These are phyloP conservation scores for Diadophis punctatus DNA, from an alignment of 2,113 vertebrate genomes.

Conservation along the genomic window DNA sequence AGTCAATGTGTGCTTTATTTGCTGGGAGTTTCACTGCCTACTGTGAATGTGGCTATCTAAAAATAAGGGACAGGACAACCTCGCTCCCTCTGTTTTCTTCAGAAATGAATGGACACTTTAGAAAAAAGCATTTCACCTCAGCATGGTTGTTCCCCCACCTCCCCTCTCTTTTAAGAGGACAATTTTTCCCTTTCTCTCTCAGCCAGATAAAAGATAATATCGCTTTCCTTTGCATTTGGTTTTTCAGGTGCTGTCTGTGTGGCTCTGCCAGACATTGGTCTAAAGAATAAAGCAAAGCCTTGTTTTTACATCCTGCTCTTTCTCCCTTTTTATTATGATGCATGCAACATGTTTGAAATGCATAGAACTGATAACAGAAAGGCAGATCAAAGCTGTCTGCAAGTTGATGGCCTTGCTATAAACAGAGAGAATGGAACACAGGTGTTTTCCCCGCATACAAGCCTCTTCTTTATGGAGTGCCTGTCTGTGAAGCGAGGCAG, in stretches of 20 bases:
- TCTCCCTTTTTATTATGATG: conserved; percentile 37
- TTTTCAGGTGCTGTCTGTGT: conserved; percentile 48
- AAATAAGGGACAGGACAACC: neutral
- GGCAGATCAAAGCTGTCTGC: conserved; percentile 58
- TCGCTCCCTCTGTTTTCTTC: neutral
- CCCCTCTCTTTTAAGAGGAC: rapidly evolving
- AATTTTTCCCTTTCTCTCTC: neutral
- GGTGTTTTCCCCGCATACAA: conserved; percentile 49
- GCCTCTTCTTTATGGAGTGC: conserved; percentile 9
- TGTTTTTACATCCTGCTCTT: conserved; percentile 13
- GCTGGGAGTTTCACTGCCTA: neutral
- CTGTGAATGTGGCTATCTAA: conserved; percentile 17
- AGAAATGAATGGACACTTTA: neutral
- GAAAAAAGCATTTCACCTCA: conserved; percentile 10
- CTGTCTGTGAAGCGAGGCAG: neutral
- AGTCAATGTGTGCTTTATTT: neutral
- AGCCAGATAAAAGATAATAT: conserved; percentile 20
- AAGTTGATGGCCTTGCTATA: conserved; percentile 46
- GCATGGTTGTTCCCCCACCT: neutral
- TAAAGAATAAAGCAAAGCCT: conserved; percentile 49
- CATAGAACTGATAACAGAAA: conserved; percentile 44
- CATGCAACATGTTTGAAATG: conserved; percentile 42
- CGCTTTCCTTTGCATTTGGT: conserved; percentile 31
- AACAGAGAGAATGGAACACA: conserved; percentile 52
- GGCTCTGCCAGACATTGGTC: conserved; percentile 28